A percentile compares a stretch with the other conserved stretches of the same genome.
These are phyloP conservation scores for Glyptemys insculpta DNA, from an alignment of 2,797 vertebrate species.

Conservation along the genomic window DNA sequence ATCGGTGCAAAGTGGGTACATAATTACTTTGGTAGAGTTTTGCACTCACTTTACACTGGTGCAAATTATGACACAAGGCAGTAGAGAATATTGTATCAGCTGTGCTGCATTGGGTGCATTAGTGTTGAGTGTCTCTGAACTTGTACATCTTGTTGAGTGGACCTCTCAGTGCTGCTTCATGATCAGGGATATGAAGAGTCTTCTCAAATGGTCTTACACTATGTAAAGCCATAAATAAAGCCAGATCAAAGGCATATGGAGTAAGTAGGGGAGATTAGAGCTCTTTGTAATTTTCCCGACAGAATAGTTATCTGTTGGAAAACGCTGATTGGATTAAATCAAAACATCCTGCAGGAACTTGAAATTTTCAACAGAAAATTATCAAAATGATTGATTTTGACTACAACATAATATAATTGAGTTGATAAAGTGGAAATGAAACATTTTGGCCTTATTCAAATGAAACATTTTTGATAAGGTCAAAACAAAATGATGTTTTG, in stretches of 20 bases:
- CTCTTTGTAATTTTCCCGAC: slow-evolving; percentile 29
- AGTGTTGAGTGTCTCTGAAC: background rate
- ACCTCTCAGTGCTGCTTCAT: background rate
- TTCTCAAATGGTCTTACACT: background rate
- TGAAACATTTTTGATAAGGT: background rate
- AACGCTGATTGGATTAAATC: slow-evolving; percentile 36
- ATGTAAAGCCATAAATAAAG: background rate
- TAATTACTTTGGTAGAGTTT: background rate
- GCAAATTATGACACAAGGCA: background rate
- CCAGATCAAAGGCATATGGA: background rate
- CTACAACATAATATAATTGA: slow-evolving; percentile 5
- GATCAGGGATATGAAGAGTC: background rate
- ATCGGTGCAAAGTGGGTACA: background rate
- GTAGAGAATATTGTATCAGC: background rate
- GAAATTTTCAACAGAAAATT: slow-evolving; percentile 31
- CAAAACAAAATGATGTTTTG: background rate
- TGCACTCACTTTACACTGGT: background rate
- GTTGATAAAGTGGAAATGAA: background rate
- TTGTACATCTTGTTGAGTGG: background rate
- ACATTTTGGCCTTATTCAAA: background rate
- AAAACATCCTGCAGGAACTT: slow-evolving; percentile 26
- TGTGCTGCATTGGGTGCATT: background rate
- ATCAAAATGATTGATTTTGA: slow-evolving; percentile 3
- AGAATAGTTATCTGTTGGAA: slow-evolving; percentile 22
- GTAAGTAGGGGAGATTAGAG: background rate